Conservation (phyloP, 35 echinoderm and acorn worm species). For the Ophiothrix spiculata region DNA sequence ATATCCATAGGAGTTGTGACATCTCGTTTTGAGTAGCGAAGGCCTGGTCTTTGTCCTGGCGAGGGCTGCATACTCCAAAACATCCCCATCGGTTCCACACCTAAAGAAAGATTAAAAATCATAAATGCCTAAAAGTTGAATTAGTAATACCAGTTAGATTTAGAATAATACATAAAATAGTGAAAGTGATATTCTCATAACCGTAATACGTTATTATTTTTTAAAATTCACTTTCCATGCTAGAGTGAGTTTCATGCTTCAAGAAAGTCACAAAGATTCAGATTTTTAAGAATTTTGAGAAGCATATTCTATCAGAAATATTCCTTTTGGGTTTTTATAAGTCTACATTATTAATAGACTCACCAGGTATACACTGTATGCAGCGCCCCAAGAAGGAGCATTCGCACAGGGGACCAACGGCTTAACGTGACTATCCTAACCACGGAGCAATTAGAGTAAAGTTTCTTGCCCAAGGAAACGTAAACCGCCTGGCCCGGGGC, state of each 20-base stretch:
- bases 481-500: too few species aligned
- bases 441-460: too few species aligned
- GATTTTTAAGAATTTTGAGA: too few species aligned
- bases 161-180: neutral
- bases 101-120: neutral
- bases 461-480: too few species aligned
- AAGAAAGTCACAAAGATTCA: neutral
- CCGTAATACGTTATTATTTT: neutral
- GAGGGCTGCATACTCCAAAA: constrained; percentile 47
- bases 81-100: constrained; percentile 42
- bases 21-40: constrained; percentile 13
- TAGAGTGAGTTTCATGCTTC: neutral
- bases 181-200: neutral
- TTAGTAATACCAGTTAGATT: neutral
- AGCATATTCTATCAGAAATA: too few species aligned
- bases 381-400: too few species aligned
- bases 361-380: too few species aligned
- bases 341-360: too few species aligned
- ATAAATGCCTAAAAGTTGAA: neutral
- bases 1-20: constrained; percentile 21
- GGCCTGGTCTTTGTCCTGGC: constrained; percentile 16
- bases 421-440: too few species aligned
- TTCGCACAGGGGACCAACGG: too few species aligned
- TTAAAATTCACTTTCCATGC: neutral
- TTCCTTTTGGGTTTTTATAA: too few species aligned